phyloP scores from a whole-genome alignment of 2,113 vertebrate species.

The Lates calcarifer region DNA sequence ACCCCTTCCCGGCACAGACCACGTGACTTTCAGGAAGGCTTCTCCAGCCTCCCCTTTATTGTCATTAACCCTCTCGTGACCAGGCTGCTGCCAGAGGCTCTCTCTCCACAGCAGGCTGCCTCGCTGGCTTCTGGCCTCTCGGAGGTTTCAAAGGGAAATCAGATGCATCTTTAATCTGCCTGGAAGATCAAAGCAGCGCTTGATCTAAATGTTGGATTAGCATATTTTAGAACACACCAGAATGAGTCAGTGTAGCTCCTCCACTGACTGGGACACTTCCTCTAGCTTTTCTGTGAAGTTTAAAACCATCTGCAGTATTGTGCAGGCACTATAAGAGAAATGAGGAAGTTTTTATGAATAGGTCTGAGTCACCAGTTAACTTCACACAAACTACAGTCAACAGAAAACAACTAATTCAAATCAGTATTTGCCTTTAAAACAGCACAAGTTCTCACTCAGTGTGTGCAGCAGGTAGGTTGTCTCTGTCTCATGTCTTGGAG shows the following conservation, averaged over 20 bases:
- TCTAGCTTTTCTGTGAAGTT: neutral
- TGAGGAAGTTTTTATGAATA: neutral
- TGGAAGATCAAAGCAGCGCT: conserved; percentile 71
- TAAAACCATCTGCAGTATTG: neutral
- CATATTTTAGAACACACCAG: conserved; percentile 59
- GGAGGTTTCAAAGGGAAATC: conserved; percentile 70
- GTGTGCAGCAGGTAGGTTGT: neutral
- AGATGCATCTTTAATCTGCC: conserved; percentile 64
- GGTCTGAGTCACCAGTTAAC: neutral
- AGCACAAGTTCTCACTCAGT: too few relatives aligned
- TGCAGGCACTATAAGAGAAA: neutral
- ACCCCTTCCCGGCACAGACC: conserved; percentile 74
- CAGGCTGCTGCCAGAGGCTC: conserved; percentile 65
- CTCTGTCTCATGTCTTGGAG: neutral
- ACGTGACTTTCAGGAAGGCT: conserved; percentile 84
- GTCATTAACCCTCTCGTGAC: conserved; percentile 80
- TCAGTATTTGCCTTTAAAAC: neutral
- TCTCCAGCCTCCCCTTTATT: conserved; percentile 78
- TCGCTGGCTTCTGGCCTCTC: conserved; percentile 49
- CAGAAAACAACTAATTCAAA: neutral
- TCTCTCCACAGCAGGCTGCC: conserved; percentile 67
- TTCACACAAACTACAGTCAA: neutral
- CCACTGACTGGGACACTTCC: neutral
- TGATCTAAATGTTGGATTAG: conserved; percentile 73
- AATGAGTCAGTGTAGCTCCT: conserved; percentile 45